Base-by-base conservation (phyloP, 2,888 invertebrate genomes). In the Xestia xanthographa region DNA sequence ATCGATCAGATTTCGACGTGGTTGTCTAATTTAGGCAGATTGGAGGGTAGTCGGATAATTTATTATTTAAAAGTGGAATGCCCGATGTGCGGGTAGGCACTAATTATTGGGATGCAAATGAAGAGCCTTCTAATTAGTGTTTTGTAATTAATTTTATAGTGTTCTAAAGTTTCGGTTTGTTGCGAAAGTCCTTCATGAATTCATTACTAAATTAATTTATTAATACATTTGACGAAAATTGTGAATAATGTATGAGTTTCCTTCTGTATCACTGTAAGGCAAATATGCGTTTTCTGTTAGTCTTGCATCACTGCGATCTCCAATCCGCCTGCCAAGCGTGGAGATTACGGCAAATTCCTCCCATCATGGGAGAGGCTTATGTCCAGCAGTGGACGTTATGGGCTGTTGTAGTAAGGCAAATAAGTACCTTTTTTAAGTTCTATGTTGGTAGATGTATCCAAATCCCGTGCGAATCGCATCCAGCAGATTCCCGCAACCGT, bases 21-120 rank as follows among this genome's bases (percentile, higher is more conserved):
- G 66, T 56, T 79, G 77, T 80, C 80, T 83, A 82, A 80, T 87
- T 87, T 87, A 56, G 53, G 50, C 71, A 71, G 79, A 79, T 82
- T 82, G 75, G 66, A 77, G 72, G 75, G 69, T 75, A 77, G 68
- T 41, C 29, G 38, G 77, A 82, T 77, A 43, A 85, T 85, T 85
- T 75, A 85, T 77, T 82, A 85, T 85, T 82, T 71, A 85, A 68
- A 70, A 41, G 60, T 66, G 20, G 65, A 77, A 86, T 75, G 50
- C 60, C 14, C 14, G 14, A 43, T 56, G 56, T 50, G 22, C 0
- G 38, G 45, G 60, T 43, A 63, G 72, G 17, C 38, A 41, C 9
- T 77, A 71, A 87, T 80, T 80, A 70, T 62, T 73, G 22, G 29
- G 63, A 56, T 65, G 63, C 41, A 73, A 70, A 76, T 65, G 38